phyloP scores from a whole-genome alignment of 2,888 invertebrate species.

The Mythimna vitellina region DNA sequence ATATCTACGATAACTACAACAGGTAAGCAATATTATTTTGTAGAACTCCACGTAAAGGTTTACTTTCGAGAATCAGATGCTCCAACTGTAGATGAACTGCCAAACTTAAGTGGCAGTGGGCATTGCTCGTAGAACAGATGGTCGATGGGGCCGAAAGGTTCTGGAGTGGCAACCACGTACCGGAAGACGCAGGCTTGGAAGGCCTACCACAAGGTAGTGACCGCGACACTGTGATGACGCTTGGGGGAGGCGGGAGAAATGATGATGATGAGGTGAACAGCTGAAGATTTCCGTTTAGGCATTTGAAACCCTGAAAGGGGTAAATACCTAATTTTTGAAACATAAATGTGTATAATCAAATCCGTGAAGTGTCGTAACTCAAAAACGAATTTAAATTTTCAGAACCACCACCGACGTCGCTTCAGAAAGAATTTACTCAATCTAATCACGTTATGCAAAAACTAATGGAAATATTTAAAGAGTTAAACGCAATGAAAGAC shows the following conservation, averaged over 20 bases:
- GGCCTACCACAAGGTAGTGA: too few species aligned
- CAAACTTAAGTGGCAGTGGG: background rate
- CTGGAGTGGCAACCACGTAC: too few species aligned
- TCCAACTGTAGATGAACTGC: background rate
- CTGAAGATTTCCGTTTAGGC: background rate
- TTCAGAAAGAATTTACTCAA: slow-evolving; percentile 52
- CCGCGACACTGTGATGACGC: too few species aligned
- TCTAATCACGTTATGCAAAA: slow-evolving; percentile 69
- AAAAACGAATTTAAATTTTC: slow-evolving; percentile 34
- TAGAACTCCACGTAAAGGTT: background rate
- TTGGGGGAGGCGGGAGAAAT: too few species aligned
- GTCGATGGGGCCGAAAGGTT: too few species aligned
- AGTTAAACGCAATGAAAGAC: slow-evolving; percentile 70
- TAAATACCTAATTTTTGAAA: background rate
- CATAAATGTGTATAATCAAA: too few species aligned
- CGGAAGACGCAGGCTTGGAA: too few species aligned
- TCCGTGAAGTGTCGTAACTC: background rate
- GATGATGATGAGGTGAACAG: too few species aligned
- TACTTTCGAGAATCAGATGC: background rate
- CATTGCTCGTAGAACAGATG: too few species aligned
- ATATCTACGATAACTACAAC: slow-evolving; percentile 28
- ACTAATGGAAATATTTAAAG: slow-evolving; percentile 75
- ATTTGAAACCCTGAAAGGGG: background rate
- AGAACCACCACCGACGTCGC: slow-evolving; percentile 48
- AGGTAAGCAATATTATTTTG: slow-evolving; percentile 27